Evolutionary conservation across 2,888 invertebrate species (phyloP).

Genomic region (Synergus itoensis): DNA sequence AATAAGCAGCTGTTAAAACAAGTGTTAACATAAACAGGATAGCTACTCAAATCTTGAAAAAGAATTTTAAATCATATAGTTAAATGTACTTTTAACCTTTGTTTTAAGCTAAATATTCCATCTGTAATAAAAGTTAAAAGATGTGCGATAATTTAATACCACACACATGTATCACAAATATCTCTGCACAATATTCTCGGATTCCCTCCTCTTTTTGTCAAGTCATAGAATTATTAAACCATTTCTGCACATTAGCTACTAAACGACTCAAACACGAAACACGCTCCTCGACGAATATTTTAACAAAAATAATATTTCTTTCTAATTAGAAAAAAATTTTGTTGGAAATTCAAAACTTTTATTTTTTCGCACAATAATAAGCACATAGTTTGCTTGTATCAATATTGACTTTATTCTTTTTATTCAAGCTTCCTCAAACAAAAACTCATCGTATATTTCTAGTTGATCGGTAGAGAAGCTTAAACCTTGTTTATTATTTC

Average conservation of each 20-base stretch:
- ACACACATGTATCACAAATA: neutral
- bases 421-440: neutral
- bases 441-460: neutral
- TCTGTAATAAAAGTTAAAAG: neutral
- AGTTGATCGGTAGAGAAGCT: neutral
- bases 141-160: neutral
- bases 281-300: neutral
- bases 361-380: neutral
- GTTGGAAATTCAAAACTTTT: neutral
- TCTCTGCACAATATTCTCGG: neutral
- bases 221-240: neutral
- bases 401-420: neutral
- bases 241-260: conserved; percentile 1
- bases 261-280: neutral
- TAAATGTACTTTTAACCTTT: too few species aligned
- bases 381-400: neutral
- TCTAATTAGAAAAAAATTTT: too few species aligned
- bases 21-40: neutral
- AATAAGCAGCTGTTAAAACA: neutral
- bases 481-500: conserved; percentile 26
- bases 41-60: too few species aligned
- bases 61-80: too few species aligned
- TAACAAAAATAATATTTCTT: neutral
- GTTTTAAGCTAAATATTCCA: too few species aligned
- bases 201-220: neutral